Conservation (phyloP, 1,140 invertebrate species). For the Drosophila malerkotliana region DNA sequence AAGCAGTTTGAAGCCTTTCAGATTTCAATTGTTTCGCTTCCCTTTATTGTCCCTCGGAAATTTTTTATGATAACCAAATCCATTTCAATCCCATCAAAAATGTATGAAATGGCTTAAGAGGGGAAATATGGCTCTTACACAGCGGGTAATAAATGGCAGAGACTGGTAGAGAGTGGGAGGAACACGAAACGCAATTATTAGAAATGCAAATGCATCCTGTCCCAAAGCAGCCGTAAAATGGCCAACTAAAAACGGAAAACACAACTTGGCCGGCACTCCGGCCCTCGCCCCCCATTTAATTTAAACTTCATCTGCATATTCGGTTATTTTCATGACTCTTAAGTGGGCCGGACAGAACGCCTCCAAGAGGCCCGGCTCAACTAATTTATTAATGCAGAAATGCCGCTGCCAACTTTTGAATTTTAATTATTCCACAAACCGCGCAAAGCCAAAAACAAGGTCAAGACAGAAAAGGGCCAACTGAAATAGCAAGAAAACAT, state of each 20-base stretch:
- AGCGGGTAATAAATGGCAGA: slow-evolving; percentile 31
- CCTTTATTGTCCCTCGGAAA: slow-evolving; percentile 54
- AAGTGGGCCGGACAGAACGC: slow-evolving; percentile 32
- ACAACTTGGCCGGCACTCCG: slow-evolving; percentile 4
- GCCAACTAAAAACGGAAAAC: slow-evolving; percentile 30
- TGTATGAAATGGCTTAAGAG: slow-evolving; percentile 43
- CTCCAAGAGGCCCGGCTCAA: slow-evolving; percentile 29
- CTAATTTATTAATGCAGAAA: slow-evolving; percentile 62
- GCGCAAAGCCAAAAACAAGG: slow-evolving; percentile 32
- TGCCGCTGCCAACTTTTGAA: slow-evolving; percentile 56
- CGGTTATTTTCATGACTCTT: slow-evolving; percentile 69
- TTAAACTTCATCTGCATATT: slow-evolving; percentile 49
- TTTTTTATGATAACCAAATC: slow-evolving; percentile 69
- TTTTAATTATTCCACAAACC: slow-evolving; percentile 55
- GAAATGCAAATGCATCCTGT: slow-evolving; percentile 57
- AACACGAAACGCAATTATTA: slow-evolving; percentile 47
- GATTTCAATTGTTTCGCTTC: slow-evolving; percentile 71
- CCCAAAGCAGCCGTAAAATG: slow-evolving; percentile 43
- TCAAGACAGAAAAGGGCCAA: slow-evolving; percentile 19
- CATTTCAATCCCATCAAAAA: slow-evolving; percentile 62
- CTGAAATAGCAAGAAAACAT: slow-evolving; percentile 7
- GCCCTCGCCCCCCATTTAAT: slow-evolving; percentile 6
- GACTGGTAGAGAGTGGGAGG: not conserved
- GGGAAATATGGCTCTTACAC: not conserved
- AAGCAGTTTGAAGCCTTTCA: slow-evolving; percentile 70